Evolutionary conservation across 2,888 invertebrate genomes (phyloP).

Genomic region (Eustalomyia histrio): DNA sequence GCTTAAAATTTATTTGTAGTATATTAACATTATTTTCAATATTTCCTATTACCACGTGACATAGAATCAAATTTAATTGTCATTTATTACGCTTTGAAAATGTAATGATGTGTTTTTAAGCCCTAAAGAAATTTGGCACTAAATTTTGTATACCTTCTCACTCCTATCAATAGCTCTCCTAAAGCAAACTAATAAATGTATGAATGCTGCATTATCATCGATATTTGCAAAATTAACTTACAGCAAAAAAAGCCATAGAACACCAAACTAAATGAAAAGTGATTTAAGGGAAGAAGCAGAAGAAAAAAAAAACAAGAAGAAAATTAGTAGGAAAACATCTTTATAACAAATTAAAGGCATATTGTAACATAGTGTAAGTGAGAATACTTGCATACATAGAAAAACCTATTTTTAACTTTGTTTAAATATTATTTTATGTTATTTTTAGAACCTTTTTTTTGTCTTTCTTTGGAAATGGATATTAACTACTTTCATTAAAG

Average conservation of each 20-base stretch:
- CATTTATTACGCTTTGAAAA: conserved; percentile 23
- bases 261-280: neutral
- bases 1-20: too few relatives aligned
- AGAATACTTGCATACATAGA: neutral
- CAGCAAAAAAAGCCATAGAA: neutral
- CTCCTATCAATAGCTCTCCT: neutral
- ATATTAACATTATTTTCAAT: too few relatives aligned
- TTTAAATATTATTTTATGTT: too few relatives aligned
- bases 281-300: neutral
- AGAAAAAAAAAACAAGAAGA: neutral
- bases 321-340: neutral
- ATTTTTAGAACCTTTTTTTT: neutral
- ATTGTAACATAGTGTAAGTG: conserved; percentile 3
- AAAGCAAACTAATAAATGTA: neutral
- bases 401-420: neutral
- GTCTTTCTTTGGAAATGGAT: conserved; percentile 28
- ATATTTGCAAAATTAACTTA: conserved; percentile 3
- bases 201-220: neutral
- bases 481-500: conserved; percentile 62
- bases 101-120: conserved; percentile 15
- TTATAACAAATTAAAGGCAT: conserved; percentile 2
- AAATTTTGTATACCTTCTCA: neutral
- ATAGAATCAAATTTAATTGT: conserved; percentile 25
- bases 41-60: neutral
- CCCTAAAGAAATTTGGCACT: conserved; percentile 19